Evolutionary conservation across 2,888 invertebrate genomes (phyloP), one percentile per base, ranked within the genome.

Genomic region (Adelognathus sp.): DNA sequence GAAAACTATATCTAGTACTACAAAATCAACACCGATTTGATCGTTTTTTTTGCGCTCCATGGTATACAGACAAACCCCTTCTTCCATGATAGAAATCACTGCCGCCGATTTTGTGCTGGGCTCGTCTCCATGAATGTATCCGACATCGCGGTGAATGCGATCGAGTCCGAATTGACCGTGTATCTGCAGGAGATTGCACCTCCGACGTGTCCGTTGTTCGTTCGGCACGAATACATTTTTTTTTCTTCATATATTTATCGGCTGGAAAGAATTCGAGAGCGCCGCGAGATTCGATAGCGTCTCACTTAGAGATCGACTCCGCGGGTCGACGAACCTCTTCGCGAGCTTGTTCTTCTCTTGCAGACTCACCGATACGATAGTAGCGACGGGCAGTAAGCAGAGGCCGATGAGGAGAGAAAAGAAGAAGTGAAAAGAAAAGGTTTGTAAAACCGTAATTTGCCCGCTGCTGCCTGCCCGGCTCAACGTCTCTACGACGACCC

Each of bases 361-460:
- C 52, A 29, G 74, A 67, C 61, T 66, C 61, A 75, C 74, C 67
- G 67, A 74, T 74, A 66, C 66, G 66, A 75, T 67, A 67, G 67
- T 61, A 67, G 74, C 52, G 21, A 31, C 60, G 58, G 24, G 50
- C 54, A 58, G 52, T 46, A 18, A 72, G 66, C 46, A 46, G 66
- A 54, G 52, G 56, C 58, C 74, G 46, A 61, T 67, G 67, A 41
- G 41, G 61, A 64, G 52, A 44, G 54, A 58, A 75, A 61, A 29
- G 50, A 70, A 24, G 27, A 7, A 50, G n/a, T n/a, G 14, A 46
- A 70, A 70, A 41, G 61, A 71, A 71, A 69, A 54, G 69, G 33
- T 75, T 75, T 75, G 75, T 61, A 75, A 75, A 75, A 75, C 75
- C 75, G 75, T 75, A 75, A 75, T 69, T 75, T 61, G 75, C 67